Conservation (phyloP, 2,113 vertebrate species). For the Tautogolabrus adspersus region DNA sequence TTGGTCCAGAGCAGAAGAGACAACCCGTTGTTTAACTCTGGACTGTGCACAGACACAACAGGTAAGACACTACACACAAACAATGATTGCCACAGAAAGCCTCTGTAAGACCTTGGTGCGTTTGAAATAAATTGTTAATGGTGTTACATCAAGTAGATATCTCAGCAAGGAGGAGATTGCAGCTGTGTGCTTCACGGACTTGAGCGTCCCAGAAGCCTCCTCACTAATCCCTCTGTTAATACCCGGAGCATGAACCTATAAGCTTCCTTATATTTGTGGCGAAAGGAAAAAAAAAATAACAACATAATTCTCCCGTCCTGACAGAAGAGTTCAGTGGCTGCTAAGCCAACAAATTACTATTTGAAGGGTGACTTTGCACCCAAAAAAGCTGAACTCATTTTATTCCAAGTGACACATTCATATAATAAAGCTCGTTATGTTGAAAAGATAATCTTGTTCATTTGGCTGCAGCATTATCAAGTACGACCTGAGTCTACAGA, state of each 20-base stretch:
- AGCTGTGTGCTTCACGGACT: constrained; percentile 48
- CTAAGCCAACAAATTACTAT: constrained; percentile 67
- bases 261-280: constrained; percentile 70
- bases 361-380: constrained; percentile 66
- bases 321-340: constrained; percentile 65
- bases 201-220: constrained; percentile 57
- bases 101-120: background rate
- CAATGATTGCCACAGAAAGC: constrained; percentile 6
- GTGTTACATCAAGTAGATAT: constrained; percentile 56
- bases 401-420: constrained; percentile 57
- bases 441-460: constrained; percentile 64
- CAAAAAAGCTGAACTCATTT: constrained; percentile 48
- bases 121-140: constrained; percentile 56
- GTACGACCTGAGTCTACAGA: constrained; percentile 51
- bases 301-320: constrained; percentile 70
- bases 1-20: constrained; percentile 19
- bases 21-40: background rate
- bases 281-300: constrained; percentile 51
- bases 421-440: constrained; percentile 48
- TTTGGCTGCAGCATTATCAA: constrained; percentile 61
- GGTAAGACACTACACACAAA: background rate
- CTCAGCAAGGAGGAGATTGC: constrained; percentile 62
- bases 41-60: background rate
- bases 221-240: constrained; percentile 76
- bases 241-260: constrained; percentile 76